Evolutionary conservation across 2,113 vertebrate species (phyloP).

Genomic region (Butastur rufipennis): DNA sequence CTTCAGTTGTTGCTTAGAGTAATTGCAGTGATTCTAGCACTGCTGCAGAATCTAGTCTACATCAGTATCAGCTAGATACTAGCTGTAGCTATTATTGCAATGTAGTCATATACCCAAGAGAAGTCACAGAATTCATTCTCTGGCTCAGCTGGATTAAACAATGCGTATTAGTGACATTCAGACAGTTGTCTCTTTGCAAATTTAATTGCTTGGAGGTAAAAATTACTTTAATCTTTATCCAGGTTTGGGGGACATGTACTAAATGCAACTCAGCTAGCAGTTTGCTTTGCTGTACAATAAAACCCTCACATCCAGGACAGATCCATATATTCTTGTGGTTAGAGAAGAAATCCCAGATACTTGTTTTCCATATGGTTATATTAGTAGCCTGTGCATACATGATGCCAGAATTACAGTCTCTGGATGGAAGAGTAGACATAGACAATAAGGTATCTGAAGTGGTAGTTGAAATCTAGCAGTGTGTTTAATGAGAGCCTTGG

Average conservation of each 20-base stretch:
- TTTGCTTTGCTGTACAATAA: not conserved
- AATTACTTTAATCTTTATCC: not conserved
- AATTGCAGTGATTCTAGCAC: not conserved
- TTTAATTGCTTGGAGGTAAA: not conserved
- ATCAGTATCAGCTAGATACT: not conserved
- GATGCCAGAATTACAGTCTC: not conserved
- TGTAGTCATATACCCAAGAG: not conserved
- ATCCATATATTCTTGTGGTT: not conserved
- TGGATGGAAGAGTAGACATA: not conserved
- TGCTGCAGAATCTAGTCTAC: not conserved
- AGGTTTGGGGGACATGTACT: not conserved
- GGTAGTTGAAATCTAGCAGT: not conserved
- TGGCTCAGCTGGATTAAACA: not conserved
- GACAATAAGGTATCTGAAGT: not conserved
- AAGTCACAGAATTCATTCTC: not conserved
- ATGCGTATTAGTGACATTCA: not conserved
- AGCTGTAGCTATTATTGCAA: not conserved
- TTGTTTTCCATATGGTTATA: not conserved
- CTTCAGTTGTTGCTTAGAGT: not conserved
- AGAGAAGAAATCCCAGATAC: not conserved
- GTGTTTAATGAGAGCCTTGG: not conserved
- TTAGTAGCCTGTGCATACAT: not conserved
- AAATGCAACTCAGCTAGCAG: not conserved
- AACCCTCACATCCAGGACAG: not conserved
- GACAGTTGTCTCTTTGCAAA: not conserved